Evolutionary conservation across 2,888 invertebrate genomes (phyloP).

Genomic region (Sisyra terminalis): DNA sequence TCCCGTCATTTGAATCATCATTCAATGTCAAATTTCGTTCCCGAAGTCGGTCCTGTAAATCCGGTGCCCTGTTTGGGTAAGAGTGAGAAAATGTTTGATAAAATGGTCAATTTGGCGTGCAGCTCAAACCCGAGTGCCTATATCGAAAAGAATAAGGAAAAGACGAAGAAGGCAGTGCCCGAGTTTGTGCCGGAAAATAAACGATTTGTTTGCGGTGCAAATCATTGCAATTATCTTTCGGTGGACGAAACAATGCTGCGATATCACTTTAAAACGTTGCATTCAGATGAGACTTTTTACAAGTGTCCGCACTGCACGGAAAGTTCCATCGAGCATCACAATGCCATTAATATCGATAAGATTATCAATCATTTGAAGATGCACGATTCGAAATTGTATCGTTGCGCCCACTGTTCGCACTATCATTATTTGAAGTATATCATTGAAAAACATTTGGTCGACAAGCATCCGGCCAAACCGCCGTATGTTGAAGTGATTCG

Average conservation of each 20-base stretch:
- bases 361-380: constrained; percentile 56
- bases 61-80: constrained; percentile 65
- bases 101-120: constrained; percentile 70
- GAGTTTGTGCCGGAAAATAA: constrained; percentile 25
- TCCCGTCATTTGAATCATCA: constrained; percentile 53
- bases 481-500: constrained; percentile 29
- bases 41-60: constrained; percentile 57
- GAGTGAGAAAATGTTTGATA: constrained; percentile 67
- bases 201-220: constrained; percentile 56
- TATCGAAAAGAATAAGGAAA: too few relatives aligned
- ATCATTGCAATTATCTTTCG: constrained; percentile 51
- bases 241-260: constrained; percentile 54
- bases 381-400: constrained; percentile 56
- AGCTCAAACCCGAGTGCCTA: constrained; percentile 28
- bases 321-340: constrained; percentile 27
- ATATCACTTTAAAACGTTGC: constrained; percentile 55
- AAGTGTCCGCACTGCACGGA: constrained; percentile 58
- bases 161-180: constrained; percentile 5
- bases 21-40: constrained; percentile 33
- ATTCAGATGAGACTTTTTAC: constrained; percentile 39
- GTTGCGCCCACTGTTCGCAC: constrained; percentile 51
- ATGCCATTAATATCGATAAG: constrained; percentile 37
- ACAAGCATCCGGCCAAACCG: constrained; percentile 37
- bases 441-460: constrained; percentile 48
- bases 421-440: constrained; percentile 42